Evolutionary conservation across 2,888 invertebrate species (phyloP), one percentile per base, ranked within the genome.

Genomic region (Eubasilissa splendida): DNA sequence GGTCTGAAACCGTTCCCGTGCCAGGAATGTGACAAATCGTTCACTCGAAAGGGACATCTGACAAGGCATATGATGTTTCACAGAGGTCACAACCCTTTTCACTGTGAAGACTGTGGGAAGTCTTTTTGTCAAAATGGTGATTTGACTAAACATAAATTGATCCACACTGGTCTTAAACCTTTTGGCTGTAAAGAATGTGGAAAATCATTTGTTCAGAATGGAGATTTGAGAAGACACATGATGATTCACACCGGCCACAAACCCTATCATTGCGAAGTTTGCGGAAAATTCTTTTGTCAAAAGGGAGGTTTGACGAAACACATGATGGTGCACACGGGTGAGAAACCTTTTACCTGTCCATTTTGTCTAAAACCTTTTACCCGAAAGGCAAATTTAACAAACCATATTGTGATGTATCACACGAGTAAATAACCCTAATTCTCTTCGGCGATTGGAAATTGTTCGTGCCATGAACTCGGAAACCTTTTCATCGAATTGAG

Each of bases 1-100:
- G 68, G 68, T 5, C 42, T 50, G 50, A 71, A 71, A 14, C 71
- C 71, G 10, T 71, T 54, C 54, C n/a, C 22, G 5, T 71, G 71
- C 31, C 31, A 71, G 22, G 11, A 31, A 9, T 71, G 71, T 33
- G 71, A 33, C 4, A n/a, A 53, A 10, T 14, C 14, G 22, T 71
- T 71, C 31, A 33, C 14, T 7, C 71, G 54, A 14, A 54, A 53
- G 2, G 14, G 54, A 22, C 14, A 53, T 71, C 22, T 71, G 22
- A 71, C 52, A 1, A 53, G 54, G 54, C 71, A 71, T 5, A 10
- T 22, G 22, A 22, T 53, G 31, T 31, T 8, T 1, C 71, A 71
- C 12, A 22, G 22, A 4, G 71, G 71, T 8, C 11, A 31, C 14
- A 53, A 71, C 11, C n/a, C 14, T 22, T 71, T 71, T 22, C 54